Percentiles rank a stretch among this genome's conserved stretches.
These are phyloP conservation scores for Chloroceryle inda DNA, from an alignment of 2,797 vertebrate species.

Conservation along the genomic window DNA sequence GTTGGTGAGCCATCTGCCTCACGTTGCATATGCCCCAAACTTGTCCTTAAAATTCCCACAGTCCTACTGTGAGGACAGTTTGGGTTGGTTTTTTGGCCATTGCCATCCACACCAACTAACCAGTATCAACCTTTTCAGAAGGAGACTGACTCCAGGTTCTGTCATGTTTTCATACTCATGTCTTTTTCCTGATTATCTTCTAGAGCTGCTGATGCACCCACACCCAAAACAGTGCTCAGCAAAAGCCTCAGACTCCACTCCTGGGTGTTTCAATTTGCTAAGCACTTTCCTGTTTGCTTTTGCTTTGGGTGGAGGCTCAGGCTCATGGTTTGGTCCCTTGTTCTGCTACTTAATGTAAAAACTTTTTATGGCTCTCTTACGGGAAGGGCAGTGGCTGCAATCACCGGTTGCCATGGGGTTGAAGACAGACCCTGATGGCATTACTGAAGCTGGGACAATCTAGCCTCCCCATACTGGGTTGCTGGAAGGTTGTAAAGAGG, in stretches of 20 bases:
- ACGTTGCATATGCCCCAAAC: rapidly evolving
- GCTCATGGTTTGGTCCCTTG: background rate
- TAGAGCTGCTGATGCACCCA: rapidly evolving
- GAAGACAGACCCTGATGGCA: background rate
- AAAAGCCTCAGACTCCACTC: background rate
- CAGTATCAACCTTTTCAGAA: background rate
- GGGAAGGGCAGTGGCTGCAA: conserved; percentile 7
- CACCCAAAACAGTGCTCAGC: background rate
- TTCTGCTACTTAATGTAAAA: background rate
- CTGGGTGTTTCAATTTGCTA: background rate
- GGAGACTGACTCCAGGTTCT: background rate
- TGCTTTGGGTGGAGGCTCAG: background rate
- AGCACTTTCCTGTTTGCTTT: background rate
- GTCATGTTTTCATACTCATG: background rate
- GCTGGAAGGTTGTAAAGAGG: background rate
- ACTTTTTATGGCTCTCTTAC: conserved; percentile 6
- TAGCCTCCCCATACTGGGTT: background rate
- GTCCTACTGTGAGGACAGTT: background rate
- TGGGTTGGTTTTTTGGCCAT: background rate
- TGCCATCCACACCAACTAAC: background rate
- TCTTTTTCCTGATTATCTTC: background rate
- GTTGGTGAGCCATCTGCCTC: background rate
- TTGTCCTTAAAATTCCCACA: background rate
- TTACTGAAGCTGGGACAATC: background rate
- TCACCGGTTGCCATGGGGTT: background rate